Base-by-base conservation (phyloP, 53 echinoderm and acorn worm genomes). In the Stichopus horrens region DNA sequence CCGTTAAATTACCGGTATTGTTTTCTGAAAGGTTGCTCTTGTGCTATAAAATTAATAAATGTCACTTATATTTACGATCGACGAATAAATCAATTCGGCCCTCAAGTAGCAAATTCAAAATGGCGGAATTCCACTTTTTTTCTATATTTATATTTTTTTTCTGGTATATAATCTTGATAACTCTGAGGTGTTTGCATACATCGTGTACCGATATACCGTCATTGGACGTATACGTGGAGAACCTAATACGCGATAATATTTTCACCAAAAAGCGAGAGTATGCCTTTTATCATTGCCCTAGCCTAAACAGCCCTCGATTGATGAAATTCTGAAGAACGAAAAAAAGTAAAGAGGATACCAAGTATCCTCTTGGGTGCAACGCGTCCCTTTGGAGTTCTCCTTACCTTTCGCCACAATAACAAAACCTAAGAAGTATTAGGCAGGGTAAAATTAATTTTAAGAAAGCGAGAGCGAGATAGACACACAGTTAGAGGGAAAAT, bases 41-140 rank as follows among this genome's bases (percentile, higher is more conserved):
- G 85, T 66, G 85, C 85, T 59, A 85, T 85, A 85, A 85, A 85
- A 85, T 85, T 85, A 85, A 85, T 85, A 85, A 85, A 85, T 85
- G 85, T 37, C 85, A 67, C 66, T 18, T 66, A 67, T 85, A 85
- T 85, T 85, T 85, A 85, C 66, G 85, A 66, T 53, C 11, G 66
- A 11, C 85, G 5, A 6, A 67, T 85, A 85, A 85, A 85, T 85
- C 85, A 85, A 67, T 37, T 85, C 85, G 58, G 22, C 85, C 37
- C 37, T 37, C 37, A 11, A 59, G 9, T 19, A 63, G 63, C 65
- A 67, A 67, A 63, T 67, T 53, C 85, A 67, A 85, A 67, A 67
- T 85, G 85, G 85, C 85, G 85, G 85, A 67, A 66, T 65, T 67
- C 85, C 14, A 63, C 65, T 23, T 63, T 67, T 18, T 23, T 37